phyloP scores from a whole-genome alignment of 1,140 invertebrate genomes.

The Idris sp. region DNA sequence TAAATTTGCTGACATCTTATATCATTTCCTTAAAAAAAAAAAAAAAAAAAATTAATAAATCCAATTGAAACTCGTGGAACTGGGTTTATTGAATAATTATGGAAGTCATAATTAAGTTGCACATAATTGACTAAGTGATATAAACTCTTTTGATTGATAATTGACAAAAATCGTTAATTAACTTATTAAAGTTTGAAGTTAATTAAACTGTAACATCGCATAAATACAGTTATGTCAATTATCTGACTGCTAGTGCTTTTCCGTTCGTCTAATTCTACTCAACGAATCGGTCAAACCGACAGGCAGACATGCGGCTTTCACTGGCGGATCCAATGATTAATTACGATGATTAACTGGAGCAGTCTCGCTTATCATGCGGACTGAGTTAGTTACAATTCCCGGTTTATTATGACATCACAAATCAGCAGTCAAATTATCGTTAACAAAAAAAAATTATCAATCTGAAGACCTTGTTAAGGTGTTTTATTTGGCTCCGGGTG shows the following conservation, averaged over 20 bases:
- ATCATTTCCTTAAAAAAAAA: too few species aligned
- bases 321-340: conserved; percentile 61
- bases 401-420: conserved; percentile 51
- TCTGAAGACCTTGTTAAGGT: conserved; percentile 25
- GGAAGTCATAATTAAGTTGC: conserved; percentile 32
- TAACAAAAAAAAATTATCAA: conserved; percentile 35
- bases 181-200: conserved; percentile 57
- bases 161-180: conserved; percentile 57
- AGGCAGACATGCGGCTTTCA: conserved; percentile 55
- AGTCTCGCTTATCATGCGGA: conserved; percentile 40
- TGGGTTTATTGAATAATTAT: conserved; percentile 27
- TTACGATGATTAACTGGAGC: conserved; percentile 61
- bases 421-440: conserved; percentile 33
- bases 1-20: too few species aligned
- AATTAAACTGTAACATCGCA: conserved; percentile 59
- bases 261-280: conserved; percentile 51
- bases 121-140: conserved; percentile 23
- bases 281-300: conserved; percentile 55
- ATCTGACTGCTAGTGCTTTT: conserved; percentile 48
- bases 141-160: conserved; percentile 42
- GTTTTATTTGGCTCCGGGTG: neutral
- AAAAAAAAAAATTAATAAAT: too few species aligned
- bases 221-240: conserved; percentile 64
- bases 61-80: too few species aligned
- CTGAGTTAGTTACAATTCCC: conserved; percentile 41